Base-by-base conservation (phyloP, 1,140 invertebrate genomes). In the Macrostomum lignano region DNA sequence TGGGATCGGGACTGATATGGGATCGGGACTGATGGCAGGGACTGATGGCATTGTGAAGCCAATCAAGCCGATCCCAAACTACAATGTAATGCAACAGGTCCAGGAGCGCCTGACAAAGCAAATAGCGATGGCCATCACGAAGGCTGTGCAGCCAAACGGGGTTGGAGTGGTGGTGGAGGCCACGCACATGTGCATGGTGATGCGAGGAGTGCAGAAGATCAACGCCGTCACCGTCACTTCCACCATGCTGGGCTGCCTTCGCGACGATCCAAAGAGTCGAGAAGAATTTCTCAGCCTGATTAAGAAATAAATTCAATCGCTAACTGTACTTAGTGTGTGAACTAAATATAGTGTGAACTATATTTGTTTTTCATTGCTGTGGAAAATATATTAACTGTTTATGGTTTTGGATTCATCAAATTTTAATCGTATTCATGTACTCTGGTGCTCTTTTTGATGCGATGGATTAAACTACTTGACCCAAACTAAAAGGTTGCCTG, bases 121-220 rank as follows among this genome's bases (percentile, higher is more conserved):
- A 60, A 93, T 98, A 38, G 88, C 86, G 3, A 65, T 79, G 7
- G 88, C 88, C 7, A 76, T 96, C 7, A 77, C 79, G 1, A 78
- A 94, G 55, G 86, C 88, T 0, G 76, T 96, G 10, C 70, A 86
- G 38, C 88, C 88, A 0, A 68, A 74, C 17, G 88, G 88, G 21
- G 88, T 98, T 3, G 88, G 77, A 2, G 88, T 96, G 9, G 75
- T 96, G 11, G 73, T 94, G n/a, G 88, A 96, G 61, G 86, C 82
- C 64, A 77, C 81, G 82, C 88, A 96, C 58, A 94, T 96, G 86
- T 98, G 88, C 52, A 96, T 98, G 91, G 84, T 96, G 15, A 96
- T 96, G 88, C 58, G 91, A 39, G 91, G 91, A 10, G 88, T 98
- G 0, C 88, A 96, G 61, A 98, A 98, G 61, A 78, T 91, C 42